Evolutionary conservation across 1,140 invertebrate species (phyloP).

Genomic region (Ceratosolen solmsi): DNA sequence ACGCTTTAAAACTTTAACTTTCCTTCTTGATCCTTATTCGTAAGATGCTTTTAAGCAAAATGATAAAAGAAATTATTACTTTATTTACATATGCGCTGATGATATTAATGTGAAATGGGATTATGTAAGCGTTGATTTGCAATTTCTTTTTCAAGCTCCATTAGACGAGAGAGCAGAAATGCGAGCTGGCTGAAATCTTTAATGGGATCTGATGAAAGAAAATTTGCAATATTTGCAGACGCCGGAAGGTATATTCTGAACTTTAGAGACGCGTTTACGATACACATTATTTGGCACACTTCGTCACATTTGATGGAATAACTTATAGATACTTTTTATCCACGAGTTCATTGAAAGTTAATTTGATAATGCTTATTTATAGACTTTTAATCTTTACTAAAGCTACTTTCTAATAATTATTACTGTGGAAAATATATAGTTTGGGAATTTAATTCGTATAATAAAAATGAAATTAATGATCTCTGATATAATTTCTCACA

Average conservation of each 20-base stretch:
- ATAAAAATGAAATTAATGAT: conserved; percentile 47
- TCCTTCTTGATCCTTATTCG: not conserved
- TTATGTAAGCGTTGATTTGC: conserved; percentile 5
- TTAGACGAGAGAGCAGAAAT: not conserved
- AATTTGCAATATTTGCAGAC: too few species aligned
- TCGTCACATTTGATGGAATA: not conserved
- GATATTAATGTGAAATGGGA: not conserved
- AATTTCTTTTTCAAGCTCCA: not conserved
- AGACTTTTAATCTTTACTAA: conserved; percentile 12
- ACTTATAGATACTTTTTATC: conserved; percentile 29
- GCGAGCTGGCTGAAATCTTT: too few species aligned
- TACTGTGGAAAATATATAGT: conserved; percentile 31
- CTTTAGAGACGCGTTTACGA: not conserved
- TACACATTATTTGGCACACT: not conserved
- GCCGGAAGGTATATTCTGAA: too few species aligned
- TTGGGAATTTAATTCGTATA: conserved; percentile 27
- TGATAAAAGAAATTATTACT: not conserved
- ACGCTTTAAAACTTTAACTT: not conserved
- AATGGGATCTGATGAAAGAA: too few species aligned
- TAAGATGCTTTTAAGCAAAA: not conserved
- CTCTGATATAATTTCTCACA: conserved; percentile 32
- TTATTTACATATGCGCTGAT: not conserved
- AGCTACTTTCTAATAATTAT: conserved; percentile 24
- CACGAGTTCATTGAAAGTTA: conserved; percentile 41
- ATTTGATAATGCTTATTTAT: conserved; percentile 40